Conservation (phyloP, 2,888 invertebrate genomes). For the Dasypolia templi region DNA sequence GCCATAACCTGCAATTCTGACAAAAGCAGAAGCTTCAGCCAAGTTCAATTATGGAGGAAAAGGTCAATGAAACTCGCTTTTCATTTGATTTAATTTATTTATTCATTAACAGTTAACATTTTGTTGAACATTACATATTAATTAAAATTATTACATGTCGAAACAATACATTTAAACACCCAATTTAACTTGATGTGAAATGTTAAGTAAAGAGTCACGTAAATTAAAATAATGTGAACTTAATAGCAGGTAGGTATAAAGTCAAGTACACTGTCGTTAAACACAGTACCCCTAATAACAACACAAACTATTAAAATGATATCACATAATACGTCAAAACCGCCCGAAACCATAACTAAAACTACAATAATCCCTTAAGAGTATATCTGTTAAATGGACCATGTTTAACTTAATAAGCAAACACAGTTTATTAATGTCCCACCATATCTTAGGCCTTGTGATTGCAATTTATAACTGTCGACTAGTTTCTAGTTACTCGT, state of each 20-base stretch:
- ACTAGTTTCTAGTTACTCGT: constrained; percentile 62
- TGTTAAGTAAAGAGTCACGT: too few species aligned
- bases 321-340: constrained; percentile 26
- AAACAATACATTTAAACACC: too few species aligned
- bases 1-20: background rate
- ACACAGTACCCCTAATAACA: background rate
- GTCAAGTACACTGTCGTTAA: too few species aligned
- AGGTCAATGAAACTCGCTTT: constrained; percentile 27
- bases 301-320: constrained; percentile 37
- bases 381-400: constrained; percentile 53
- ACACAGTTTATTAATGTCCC: constrained; percentile 64
- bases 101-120: too few species aligned
- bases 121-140: too few species aligned
- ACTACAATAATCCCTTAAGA: constrained; percentile 39
- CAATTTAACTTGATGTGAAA: too few species aligned
- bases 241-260: too few species aligned
- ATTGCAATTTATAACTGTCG: constrained; percentile 76
- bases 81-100: too few species aligned
- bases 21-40: background rate
- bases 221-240: too few species aligned
- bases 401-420: constrained; percentile 63
- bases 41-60: constrained; percentile 11
- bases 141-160: too few species aligned
- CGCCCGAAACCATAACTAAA: constrained; percentile 44
- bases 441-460: constrained; percentile 66